Evolutionary conservation across 2,888 invertebrate genomes (phyloP).

Genomic region (Taphrorychus bicolor): DNA sequence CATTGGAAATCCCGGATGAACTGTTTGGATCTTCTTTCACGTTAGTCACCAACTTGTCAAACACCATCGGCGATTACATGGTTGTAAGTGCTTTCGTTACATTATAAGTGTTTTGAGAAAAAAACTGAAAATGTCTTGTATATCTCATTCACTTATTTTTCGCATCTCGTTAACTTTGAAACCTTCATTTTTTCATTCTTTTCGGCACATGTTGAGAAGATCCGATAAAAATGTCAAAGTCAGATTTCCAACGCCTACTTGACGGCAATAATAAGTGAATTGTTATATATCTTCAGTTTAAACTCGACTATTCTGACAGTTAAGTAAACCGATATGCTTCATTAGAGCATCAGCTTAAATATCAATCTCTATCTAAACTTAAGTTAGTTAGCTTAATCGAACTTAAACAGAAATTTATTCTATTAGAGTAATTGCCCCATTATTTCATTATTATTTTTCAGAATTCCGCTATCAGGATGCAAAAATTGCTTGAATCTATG

Average conservation of each 20-base stretch:
- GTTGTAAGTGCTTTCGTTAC: constrained; percentile 62
- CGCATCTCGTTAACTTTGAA: not conserved
- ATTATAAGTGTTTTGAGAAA: not conserved
- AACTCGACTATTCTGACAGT: no score
- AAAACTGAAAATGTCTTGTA: not conserved
- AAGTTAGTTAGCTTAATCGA: no score
- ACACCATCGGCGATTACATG: constrained; percentile 70
- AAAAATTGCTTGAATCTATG: constrained; percentile 75
- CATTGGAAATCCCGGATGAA: constrained; percentile 70
- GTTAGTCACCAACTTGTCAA: constrained; percentile 71
- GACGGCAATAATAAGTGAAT: no score
- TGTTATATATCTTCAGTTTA: no score
- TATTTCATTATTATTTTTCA: constrained; percentile 62
- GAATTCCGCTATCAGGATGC: constrained; percentile 80
- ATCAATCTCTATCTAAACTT: no score
- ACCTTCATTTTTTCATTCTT: no score
- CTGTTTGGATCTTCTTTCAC: constrained; percentile 74
- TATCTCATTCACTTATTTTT: not conserved
- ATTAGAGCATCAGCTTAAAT: no score
- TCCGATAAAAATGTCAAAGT: no score
- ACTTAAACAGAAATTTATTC: not conserved
- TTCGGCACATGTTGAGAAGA: no score
- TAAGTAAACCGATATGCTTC: no score
- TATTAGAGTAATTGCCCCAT: no score
- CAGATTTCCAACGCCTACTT: no score